Evolutionary conservation across 2,113 vertebrate genomes (phyloP).

Genomic region (Cnemophilus loriae): DNA sequence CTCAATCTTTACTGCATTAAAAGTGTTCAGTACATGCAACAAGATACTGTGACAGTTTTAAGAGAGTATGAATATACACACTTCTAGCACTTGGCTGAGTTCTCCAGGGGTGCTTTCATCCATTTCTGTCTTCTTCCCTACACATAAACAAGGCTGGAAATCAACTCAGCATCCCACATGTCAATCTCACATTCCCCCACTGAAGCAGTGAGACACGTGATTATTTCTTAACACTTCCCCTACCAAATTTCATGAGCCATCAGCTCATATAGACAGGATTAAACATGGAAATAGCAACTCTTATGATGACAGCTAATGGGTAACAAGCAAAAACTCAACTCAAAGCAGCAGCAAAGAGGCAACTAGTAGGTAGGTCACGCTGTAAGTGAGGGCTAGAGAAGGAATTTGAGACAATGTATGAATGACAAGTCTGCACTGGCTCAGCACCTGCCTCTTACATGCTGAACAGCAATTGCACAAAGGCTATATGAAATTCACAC

Average conservation of each 20-base stretch:
- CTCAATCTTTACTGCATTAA: background rate
- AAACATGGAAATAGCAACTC: background rate
- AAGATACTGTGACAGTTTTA: background rate
- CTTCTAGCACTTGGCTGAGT: background rate
- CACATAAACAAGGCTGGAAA: background rate
- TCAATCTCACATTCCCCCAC: background rate
- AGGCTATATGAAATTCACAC: background rate
- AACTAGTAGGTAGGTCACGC: background rate
- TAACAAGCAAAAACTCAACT: background rate
- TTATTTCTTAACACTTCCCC: background rate
- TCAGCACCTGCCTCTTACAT: background rate
- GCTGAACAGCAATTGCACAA: background rate
- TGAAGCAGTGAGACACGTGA: background rate
- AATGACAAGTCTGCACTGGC: background rate
- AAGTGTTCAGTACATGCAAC: background rate
- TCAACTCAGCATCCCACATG: background rate
- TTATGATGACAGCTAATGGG: background rate
- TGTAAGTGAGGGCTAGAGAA: background rate
- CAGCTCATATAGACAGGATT: background rate
- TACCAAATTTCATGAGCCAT: background rate
- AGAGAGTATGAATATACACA: background rate
- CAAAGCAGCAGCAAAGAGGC: background rate
- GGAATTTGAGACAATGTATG: background rate
- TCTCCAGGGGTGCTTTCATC: background rate
- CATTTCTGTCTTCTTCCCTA: background rate